Conservation (phyloP, 37 sponge, comb jelly and placozoan genomes). For the Spongilla lacustris region DNA sequence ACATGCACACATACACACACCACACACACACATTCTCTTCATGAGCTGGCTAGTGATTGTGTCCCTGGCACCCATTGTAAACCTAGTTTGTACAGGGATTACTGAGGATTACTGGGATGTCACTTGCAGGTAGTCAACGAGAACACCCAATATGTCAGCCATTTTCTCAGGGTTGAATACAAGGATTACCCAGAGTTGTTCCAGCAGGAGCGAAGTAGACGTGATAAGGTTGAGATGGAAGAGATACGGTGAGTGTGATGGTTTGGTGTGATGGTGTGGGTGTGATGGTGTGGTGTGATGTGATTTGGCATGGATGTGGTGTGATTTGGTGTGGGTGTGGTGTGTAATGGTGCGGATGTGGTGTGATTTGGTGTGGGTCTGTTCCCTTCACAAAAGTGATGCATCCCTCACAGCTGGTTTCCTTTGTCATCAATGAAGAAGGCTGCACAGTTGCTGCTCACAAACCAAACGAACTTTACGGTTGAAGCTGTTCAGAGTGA, state of each 20-base stretch:
- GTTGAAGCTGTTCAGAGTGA: not conserved
- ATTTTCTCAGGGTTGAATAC: slow-evolving; percentile 54
- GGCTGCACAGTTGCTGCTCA: not conserved
- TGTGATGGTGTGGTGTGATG: not conserved
- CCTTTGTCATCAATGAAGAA: slow-evolving; percentile 34
- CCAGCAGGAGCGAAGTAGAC: not conserved
- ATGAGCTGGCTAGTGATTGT: not conserved
- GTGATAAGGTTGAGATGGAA: slow-evolving; percentile 35
- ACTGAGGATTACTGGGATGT: not conserved
- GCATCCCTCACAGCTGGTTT: slow-evolving; percentile 42
- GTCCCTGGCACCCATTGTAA: not conserved
- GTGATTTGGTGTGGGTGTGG: too few species aligned
- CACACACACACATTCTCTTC: not conserved
- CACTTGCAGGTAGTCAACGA: slow-evolving; percentile 42
- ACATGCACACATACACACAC: not conserved
- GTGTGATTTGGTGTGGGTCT: not conserved
- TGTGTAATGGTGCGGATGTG: too few species aligned
- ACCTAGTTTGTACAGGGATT: not conserved
- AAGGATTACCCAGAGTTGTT: slow-evolving; percentile 50
- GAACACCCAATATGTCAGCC: slow-evolving; percentile 44
- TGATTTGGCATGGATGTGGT: not conserved
- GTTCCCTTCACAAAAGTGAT: not conserved
- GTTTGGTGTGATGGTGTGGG: not conserved
- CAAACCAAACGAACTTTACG: not conserved
- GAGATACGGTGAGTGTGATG: slow-evolving; percentile 27